Conservation (phyloP, 2,888 invertebrate genomes). For the Aspidiotus rigidus region DNA sequence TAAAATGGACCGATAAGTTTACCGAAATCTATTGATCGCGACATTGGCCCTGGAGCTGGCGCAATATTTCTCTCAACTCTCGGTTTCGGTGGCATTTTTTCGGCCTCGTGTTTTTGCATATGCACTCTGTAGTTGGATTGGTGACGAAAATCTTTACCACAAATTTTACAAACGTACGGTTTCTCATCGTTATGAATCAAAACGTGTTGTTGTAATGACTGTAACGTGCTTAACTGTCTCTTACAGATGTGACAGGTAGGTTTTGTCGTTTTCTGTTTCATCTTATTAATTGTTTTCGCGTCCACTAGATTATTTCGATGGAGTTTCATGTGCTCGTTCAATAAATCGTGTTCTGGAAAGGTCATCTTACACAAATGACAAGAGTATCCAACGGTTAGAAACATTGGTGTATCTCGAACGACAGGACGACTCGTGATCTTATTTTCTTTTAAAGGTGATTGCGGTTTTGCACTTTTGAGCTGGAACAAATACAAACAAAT, state of each 20-base stretch:
- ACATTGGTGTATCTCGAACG: too few relatives aligned
- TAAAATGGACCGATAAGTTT: conserved; percentile 18
- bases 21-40: conserved; percentile 17
- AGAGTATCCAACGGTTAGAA: background rate
- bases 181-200: conserved; percentile 24
- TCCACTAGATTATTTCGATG: conserved; percentile 23
- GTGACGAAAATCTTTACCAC: conserved; percentile 21
- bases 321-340: conserved; percentile 25
- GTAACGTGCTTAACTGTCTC: conserved; percentile 17
- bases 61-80: background rate
- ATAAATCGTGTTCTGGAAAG: conserved; percentile 18
- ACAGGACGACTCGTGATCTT: too few relatives aligned
- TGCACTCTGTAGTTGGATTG: conserved; percentile 15
- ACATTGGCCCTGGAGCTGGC: conserved; percentile 1
- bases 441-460: too few relatives aligned
- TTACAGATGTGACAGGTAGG: conserved; percentile 11
- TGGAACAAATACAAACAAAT: too few relatives aligned
- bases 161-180: conserved; percentile 15
- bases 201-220: conserved; percentile 14
- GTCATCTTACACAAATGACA: conserved; percentile 18
- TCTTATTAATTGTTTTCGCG: background rate
- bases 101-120: conserved; percentile 22
- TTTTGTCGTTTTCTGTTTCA: background rate
- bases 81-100: conserved; percentile 2
- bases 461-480: too few relatives aligned